Evolutionary conservation across 2,797 vertebrate species (phyloP).

Genomic region (Acanthurus lineatus): DNA sequence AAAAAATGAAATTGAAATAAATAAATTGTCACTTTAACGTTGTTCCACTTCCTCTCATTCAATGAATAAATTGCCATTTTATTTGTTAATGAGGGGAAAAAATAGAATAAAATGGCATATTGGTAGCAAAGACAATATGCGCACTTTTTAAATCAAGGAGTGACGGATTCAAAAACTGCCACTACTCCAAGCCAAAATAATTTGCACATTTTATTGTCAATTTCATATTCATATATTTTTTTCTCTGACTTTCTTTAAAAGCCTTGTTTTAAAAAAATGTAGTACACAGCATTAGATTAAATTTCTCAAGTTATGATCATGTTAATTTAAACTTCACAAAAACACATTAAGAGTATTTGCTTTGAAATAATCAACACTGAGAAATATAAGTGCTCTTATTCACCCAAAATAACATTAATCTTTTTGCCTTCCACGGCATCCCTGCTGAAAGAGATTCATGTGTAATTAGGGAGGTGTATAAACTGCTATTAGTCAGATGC

Average conservation of each 20-base stretch:
- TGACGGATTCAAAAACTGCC: rapidly evolving
- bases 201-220: background rate
- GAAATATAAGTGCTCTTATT: background rate
- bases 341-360: background rate
- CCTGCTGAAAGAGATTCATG: background rate
- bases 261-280: background rate
- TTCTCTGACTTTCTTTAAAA: background rate
- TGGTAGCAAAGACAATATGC: background rate
- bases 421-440: background rate
- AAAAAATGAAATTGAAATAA: background rate
- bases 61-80: background rate
- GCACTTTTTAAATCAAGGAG: background rate
- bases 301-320: background rate
- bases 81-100: background rate
- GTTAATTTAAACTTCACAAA: too few species aligned
- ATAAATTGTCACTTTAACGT: background rate
- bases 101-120: too few species aligned
- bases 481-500: background rate
- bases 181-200: background rate
- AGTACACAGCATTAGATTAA: background rate
- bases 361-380: background rate
- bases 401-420: background rate
- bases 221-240: background rate
- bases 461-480: background rate
- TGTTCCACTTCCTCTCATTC: background rate